These are phyloP conservation scores for Zosterops borbonicus DNA, from an alignment of 2,113 vertebrate species.

Conservation along the genomic window DNA sequence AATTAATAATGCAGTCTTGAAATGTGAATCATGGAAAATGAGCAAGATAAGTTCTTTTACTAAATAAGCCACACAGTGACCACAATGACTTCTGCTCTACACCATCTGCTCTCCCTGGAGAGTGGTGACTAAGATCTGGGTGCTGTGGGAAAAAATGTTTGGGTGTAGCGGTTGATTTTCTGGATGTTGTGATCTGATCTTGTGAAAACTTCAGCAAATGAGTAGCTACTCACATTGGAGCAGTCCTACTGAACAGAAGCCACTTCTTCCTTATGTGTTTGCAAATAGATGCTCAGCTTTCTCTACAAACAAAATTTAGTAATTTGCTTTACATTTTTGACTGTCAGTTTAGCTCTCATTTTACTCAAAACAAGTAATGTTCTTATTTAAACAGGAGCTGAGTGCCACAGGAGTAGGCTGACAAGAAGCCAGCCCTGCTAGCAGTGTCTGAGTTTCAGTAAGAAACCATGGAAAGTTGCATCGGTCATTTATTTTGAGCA, in stretches of 20 bases:
- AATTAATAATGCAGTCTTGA: background rate
- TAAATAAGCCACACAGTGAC: background rate
- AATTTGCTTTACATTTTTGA: background rate
- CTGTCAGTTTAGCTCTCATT: background rate
- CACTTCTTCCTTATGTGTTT: background rate
- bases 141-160: conserved; percentile 17
- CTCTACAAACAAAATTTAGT: background rate
- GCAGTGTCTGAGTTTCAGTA: background rate
- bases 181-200: background rate
- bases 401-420: background rate
- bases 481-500: background rate
- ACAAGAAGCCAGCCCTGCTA: background rate
- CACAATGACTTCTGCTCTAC: background rate
- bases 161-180: background rate
- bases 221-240: background rate
- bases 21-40: conserved; percentile 17
- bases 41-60: background rate
- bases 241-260: background rate
- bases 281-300: background rate
- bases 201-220: background rate
- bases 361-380: background rate
- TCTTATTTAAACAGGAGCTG: background rate
- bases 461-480: conserved; percentile 33
- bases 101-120: background rate
- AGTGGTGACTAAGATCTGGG: background rate